Conservation (phyloP, 2,113 vertebrate genomes). For the Talpa occidentalis region DNA sequence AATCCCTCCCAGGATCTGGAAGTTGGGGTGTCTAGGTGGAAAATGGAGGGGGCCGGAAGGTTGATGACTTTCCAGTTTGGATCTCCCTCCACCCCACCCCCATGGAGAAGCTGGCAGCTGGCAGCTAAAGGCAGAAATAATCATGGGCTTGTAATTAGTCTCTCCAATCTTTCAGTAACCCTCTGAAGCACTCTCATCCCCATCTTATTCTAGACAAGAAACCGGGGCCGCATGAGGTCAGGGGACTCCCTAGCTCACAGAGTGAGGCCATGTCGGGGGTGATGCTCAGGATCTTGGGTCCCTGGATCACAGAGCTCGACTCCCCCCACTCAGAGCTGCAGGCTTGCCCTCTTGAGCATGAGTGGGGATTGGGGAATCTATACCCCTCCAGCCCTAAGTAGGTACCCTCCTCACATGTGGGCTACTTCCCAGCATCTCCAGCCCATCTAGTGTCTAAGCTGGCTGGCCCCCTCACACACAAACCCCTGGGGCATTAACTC, state of each 20-base stretch:
- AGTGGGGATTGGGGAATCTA: accelerated
- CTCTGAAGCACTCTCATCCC: not conserved
- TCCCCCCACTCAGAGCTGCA: accelerated
- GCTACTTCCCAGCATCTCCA: not conserved
- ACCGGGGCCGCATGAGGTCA: not conserved
- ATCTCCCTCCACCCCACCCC: not conserved
- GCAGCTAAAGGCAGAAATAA: not conserved
- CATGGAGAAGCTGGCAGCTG: not conserved
- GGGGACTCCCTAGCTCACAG: not conserved
- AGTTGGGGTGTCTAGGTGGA: not conserved
- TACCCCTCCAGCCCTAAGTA: not conserved
- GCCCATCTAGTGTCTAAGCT: not conserved
- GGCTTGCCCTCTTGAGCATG: not conserved
- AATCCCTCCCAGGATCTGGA: not conserved
- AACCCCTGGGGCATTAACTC: no score
- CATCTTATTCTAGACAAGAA: not conserved
- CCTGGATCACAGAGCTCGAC: not conserved
- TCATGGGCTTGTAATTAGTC: not conserved
- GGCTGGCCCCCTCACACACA: not conserved
- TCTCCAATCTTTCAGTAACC: not conserved
- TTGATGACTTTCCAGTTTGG: not conserved
- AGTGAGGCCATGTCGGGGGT: not conserved
- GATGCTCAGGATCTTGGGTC: no score
- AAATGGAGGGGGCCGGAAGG: not conserved
- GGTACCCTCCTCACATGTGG: not conserved